phyloP scores from a whole-genome alignment of 2,797 vertebrate genomes.

The Alfaro cultratus region DNA sequence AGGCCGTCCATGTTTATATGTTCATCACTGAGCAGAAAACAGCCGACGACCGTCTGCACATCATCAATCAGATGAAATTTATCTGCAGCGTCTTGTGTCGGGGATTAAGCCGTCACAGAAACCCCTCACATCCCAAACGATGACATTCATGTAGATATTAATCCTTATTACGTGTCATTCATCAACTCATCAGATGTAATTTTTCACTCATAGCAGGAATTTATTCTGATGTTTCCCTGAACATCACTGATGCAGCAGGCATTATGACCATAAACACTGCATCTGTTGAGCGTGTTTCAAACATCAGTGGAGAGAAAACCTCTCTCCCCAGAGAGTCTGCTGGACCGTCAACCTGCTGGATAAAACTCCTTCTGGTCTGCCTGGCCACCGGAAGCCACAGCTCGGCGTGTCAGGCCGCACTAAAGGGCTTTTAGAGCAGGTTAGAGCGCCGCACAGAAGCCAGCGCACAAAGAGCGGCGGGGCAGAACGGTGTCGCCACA shows the following conservation, averaged over 20 bases:
- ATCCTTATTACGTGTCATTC: constrained; percentile 54
- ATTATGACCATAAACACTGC: constrained; percentile 5
- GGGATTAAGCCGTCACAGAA: constrained; percentile 51
- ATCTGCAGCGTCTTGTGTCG: constrained; percentile 51
- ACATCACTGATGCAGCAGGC: constrained; percentile 1
- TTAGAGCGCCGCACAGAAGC: constrained; percentile 48
- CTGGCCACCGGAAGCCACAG: constrained; percentile 44
- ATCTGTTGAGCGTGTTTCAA: constrained; percentile 52
- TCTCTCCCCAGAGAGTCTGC: constrained; percentile 61
- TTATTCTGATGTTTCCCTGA: background rate
- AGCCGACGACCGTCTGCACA: constrained; percentile 38
- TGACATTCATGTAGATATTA: constrained; percentile 49
- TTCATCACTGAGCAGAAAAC: constrained; percentile 45
- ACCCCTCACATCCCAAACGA: constrained; percentile 46
- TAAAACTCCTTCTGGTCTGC: constrained; percentile 63
- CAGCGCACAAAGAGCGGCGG: constrained; percentile 38
- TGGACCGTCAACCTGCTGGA: constrained; percentile 59
- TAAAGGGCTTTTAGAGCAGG: constrained; percentile 58
- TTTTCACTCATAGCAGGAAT: constrained; percentile 2
- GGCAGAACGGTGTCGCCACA: constrained; percentile 51
- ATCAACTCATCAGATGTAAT: constrained; percentile 42
- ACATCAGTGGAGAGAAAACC: constrained; percentile 66
- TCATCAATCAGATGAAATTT: constrained; percentile 67
- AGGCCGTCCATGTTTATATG: constrained; percentile 55
- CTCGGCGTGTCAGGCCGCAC: constrained; percentile 50